These are phyloP conservation scores for Agrotis puta DNA, from an alignment of 2,888 invertebrate species.

Conservation along the genomic window DNA sequence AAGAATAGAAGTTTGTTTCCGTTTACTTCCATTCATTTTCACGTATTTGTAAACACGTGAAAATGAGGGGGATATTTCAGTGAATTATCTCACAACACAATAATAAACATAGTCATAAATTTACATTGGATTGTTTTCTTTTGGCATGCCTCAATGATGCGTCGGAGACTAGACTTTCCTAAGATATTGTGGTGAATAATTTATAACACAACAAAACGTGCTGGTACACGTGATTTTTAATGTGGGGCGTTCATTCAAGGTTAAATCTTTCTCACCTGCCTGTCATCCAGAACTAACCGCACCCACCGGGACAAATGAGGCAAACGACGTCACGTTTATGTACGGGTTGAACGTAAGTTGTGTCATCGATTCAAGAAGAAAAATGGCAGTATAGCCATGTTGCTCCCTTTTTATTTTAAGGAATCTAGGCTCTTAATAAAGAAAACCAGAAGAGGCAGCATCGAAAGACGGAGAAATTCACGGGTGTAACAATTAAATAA, in stretches of 20 bases:
- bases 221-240: background rate
- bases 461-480: background rate
- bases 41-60: conserved; percentile 36
- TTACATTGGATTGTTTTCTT: conserved; percentile 28
- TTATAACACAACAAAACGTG: conserved; percentile 18
- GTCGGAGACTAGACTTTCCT: conserved; percentile 18
- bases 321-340: too few relatives aligned
- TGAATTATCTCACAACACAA: conserved; percentile 11
- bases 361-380: too few relatives aligned
- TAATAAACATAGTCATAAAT: conserved; percentile 44
- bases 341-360: too few relatives aligned
- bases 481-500: background rate
- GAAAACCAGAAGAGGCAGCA: too few relatives aligned
- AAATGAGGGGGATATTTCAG: background rate
- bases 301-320: too few relatives aligned
- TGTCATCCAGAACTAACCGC: too few relatives aligned
- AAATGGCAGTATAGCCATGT: background rate
- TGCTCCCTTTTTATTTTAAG: background rate
- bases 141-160: conserved; percentile 12
- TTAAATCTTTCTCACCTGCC: background rate
- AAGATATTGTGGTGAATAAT: conserved; percentile 23
- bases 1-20: background rate
- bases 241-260: background rate
- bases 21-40: background rate
- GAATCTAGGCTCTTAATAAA: background rate